These are phyloP conservation scores for Pycnomerus fuliginosus DNA, from an alignment of 2,888 invertebrate species.

Conservation along the genomic window DNA sequence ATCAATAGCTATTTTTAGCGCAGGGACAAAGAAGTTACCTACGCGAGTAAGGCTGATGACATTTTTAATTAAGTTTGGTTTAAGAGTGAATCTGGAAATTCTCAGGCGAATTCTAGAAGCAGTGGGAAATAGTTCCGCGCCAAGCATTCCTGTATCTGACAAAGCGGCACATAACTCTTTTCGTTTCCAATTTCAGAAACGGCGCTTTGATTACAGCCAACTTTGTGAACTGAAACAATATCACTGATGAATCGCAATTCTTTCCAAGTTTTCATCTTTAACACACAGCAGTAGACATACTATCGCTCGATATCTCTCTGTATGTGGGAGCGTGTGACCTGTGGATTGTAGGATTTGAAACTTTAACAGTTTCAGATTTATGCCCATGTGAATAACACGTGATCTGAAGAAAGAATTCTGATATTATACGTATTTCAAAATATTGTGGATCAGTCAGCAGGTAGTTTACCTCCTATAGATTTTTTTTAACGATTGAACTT, in stretches of 20 bases:
- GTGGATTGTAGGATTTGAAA: conserved; percentile 33
- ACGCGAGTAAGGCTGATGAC: no score
- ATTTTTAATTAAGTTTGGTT: conserved; percentile 11
- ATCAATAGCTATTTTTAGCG: no score
- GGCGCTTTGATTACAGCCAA: conserved; percentile 23
- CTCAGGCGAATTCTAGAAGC: no score
- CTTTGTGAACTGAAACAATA: conserved; percentile 30
- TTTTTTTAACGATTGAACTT: no score
- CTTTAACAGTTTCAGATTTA: conserved; percentile 36
- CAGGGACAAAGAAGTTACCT: no score
- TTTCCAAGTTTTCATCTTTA: conserved; percentile 19
- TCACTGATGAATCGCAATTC: conserved; percentile 28
- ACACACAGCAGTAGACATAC: no score
- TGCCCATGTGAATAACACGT: conserved; percentile 35
- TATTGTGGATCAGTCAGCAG: no score
- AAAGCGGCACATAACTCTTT: conserved; percentile 16
- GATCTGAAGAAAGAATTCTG: conserved; percentile 32
- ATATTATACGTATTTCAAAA: no score
- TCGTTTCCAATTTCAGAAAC: conserved; percentile 1
- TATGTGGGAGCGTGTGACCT: conserved; percentile 32
- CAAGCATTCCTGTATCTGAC: conserved; percentile 18
- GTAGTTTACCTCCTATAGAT: no score
- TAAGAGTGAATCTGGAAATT: no score
- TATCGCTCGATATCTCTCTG: no score
- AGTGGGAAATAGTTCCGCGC: no score